Conservation (phyloP, 2,888 invertebrate genomes). For the Teleogryllus oceanicus region DNA sequence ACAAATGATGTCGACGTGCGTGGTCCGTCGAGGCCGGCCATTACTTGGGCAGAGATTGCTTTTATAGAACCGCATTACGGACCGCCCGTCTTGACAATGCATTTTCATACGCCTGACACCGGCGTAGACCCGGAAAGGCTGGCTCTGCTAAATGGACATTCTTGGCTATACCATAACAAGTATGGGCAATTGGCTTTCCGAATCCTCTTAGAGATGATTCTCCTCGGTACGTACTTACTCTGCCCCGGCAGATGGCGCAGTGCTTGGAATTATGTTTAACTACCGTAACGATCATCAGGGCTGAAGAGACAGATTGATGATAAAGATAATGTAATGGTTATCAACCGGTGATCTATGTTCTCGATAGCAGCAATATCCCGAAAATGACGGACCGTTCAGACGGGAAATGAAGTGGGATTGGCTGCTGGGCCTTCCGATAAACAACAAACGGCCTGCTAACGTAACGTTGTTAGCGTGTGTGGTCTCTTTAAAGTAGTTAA, state of each 20-base stretch:
- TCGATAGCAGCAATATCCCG: not conserved
- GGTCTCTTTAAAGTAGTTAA: not conserved
- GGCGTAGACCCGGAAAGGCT: not conserved
- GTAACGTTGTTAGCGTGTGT: slow-evolving; percentile 6
- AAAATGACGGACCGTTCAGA: not conserved
- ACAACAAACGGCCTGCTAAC: not conserved
- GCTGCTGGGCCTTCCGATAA: not conserved
- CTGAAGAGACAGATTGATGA: not conserved
- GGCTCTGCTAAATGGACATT: not conserved
- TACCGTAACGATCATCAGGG: not conserved
- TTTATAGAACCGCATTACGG: not conserved
- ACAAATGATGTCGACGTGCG: slow-evolving; percentile 1
- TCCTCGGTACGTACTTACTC: not conserved
- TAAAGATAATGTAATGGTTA: not conserved
- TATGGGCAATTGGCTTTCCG: not conserved
- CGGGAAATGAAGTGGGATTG: too few species aligned
- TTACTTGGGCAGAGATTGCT: not conserved
- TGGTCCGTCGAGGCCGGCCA: not conserved
- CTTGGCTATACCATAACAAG: not conserved
- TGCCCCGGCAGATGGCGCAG: not conserved
- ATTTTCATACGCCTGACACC: not conserved
- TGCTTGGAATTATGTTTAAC: not conserved
- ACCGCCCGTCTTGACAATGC: not conserved
- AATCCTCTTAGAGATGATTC: not conserved
- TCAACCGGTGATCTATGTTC: not conserved